Evolutionary conservation across 2,888 invertebrate genomes (phyloP), one percentile per base, ranked within the genome.

Genomic region (Serrognathus titanus): DNA sequence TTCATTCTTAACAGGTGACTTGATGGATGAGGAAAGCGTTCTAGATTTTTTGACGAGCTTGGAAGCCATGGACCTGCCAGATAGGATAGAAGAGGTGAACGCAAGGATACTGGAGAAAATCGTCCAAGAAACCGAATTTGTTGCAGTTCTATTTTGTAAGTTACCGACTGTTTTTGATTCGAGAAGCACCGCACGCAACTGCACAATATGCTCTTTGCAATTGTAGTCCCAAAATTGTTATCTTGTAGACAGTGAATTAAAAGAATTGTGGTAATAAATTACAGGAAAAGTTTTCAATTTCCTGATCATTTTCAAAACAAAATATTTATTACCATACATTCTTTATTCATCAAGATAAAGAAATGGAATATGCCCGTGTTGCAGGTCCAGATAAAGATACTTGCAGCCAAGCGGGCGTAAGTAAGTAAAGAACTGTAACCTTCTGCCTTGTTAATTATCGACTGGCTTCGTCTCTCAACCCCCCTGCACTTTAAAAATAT

Each of bases 51-150:
- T 95, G 71, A 94, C 94, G 71, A 94, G 94, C 75, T 84, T 95
- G 72, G 94, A 95, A 82, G 92, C 94, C 66, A 94, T 95, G 92
- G 94, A 94, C 77, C 82, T 93, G 72, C 94, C 95, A 48, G 94
- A 95, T 80, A 85, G 94, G 78, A 95, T 95, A 78, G 95, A 95
- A 82, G 95, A 95, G 83, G 94, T 95, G 52, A 95, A 95, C 76
- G 85, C 92, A 61, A 92, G 92, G 78, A 93, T 94, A 71, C 82
- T 95, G 64, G 84, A 85, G 58, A 94, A 94, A 80, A 92, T 94
- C 71, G 91, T 95, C 63, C 92, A 93, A 76, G 94, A 94, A 67
- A 92, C 93, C 20, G 90, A 93, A 69, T 94, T 89, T 75, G 93
- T 95, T 66, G 94, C 94, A 55, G 94, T 94, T 67, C 84, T 94